Evolutionary conservation across 2,888 invertebrate genomes (phyloP).

Genomic region (Drosophila mulleri): DNA sequence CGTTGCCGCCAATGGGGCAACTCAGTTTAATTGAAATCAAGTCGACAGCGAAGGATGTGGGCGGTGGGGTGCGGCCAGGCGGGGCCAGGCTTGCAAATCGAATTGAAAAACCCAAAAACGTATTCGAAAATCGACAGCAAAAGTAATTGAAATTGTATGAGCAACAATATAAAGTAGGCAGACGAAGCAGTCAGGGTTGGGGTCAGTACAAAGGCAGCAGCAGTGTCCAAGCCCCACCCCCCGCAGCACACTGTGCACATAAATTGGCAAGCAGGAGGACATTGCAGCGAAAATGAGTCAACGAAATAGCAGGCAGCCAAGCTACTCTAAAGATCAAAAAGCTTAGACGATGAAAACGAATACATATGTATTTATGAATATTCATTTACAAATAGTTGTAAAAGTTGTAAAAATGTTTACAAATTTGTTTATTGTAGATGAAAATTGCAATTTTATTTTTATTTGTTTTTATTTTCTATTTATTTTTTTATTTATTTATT

Average conservation of each 20-base stretch:
- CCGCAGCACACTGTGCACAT: slow-evolving; percentile 54
- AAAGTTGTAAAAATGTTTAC: too few species aligned
- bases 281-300: slow-evolving; percentile 43
- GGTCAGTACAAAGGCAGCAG: slow-evolving; percentile 14
- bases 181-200: background rate
- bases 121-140: slow-evolving; percentile 80
- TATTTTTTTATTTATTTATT: too few species aligned
- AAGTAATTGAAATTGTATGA: slow-evolving; percentile 83
- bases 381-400: too few species aligned
- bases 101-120: slow-evolving; percentile 75
- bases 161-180: slow-evolving; percentile 68
- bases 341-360: too few species aligned
- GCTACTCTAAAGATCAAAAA: slow-evolving; percentile 21
- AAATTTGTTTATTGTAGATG: too few species aligned
- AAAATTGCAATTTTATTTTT: too few species aligned
- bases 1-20: slow-evolving; percentile 70
- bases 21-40: slow-evolving; percentile 81
- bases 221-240: slow-evolving; percentile 39
- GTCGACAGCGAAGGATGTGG: slow-evolving; percentile 32
- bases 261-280: slow-evolving; percentile 64
- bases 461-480: too few species aligned
- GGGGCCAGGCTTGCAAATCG: slow-evolving; percentile 71
- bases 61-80: slow-evolving; percentile 14
- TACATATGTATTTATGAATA: too few species aligned
- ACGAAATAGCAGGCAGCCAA: background rate